Evolutionary conservation across 2,797 vertebrate genomes (phyloP), one percentile per base, ranked within the genome.

Genomic region (Gallinago nigripennis): DNA sequence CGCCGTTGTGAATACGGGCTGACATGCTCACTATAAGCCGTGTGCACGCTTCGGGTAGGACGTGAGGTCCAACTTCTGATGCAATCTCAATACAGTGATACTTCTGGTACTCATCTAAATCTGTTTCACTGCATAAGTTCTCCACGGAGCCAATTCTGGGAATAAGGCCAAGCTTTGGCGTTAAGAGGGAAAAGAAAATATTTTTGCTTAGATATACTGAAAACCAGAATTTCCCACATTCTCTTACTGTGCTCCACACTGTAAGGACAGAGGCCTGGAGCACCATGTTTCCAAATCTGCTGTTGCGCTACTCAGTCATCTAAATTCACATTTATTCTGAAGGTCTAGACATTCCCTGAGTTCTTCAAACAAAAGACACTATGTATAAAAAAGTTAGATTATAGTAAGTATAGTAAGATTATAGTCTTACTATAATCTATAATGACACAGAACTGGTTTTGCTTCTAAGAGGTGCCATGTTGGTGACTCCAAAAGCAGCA

Each of bases 111-210:
- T 98, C 97, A 39, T 98, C 97, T 68, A 98, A 92, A 83, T 98
- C 95, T 14, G 71, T 97, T 93, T 98, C 90, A 37, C 97, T 98
- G 90, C 98, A 99, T 61, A 98, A 97, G 88, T 98, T 97, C 95
- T 98, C 98, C 64, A 98, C 33, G 0, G 98, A 98, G 60, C 96
- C 16, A 2, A 98, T 98, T 82, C 97, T 98, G 51, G 98, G 99
- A 97, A 99, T 98, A 84, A 99, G 96, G 92, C 98, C 98, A 95
- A 99, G 98, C 99, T 99, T 95, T 91, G 85, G 83, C 3, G 0
- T 97, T 86, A 89, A 87, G 76, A 77, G 65, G 91, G 63, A 93
- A 95, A 91, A 93, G 86, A 95, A 96, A 86, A 95, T 45, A 86
- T 71, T 69, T 88, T 71, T 87, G 68, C 53, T 95, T 82, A 92